These are phyloP conservation scores for Lapara coniferarum DNA, from an alignment of 2,888 invertebrate species.

Conservation along the genomic window DNA sequence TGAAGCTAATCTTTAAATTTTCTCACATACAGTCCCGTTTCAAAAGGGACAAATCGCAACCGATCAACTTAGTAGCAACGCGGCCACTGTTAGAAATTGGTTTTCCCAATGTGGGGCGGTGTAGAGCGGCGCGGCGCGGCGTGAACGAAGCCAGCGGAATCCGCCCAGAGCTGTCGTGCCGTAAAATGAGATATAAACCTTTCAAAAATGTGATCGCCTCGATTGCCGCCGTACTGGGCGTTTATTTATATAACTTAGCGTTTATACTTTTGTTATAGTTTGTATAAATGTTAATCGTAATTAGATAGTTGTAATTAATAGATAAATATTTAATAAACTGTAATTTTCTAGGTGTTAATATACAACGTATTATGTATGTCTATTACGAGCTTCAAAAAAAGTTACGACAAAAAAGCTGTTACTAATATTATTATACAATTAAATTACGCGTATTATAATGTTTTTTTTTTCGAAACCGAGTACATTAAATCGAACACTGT, in stretches of 20 bases:
- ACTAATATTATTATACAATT: no score
- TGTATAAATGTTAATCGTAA: not conserved
- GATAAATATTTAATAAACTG: no score
- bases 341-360: no score
- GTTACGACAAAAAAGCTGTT: no score
- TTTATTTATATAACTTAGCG: constrained; percentile 20
- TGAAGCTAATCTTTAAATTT: constrained; percentile 39
- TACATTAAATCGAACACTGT: no score
- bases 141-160: constrained; percentile 42
- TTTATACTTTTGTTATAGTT: not conserved
- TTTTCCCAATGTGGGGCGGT: constrained; percentile 62
- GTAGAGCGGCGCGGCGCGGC: constrained; percentile 45
- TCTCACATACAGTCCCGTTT: constrained; percentile 20
- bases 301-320: not conserved
- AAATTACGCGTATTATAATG: no score
- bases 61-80: constrained; percentile 67
- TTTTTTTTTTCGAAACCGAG: no score
- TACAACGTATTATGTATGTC: no score
- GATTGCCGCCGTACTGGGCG: constrained; percentile 39
- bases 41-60: constrained; percentile 51
- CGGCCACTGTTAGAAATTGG: constrained; percentile 67
- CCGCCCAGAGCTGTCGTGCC: constrained; percentile 62
- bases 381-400: no score
- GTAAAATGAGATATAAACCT: constrained; percentile 77
- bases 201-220: constrained; percentile 70